These are phyloP conservation scores for Pristiophorus japonicus DNA, from an alignment of 2,113 vertebrate genomes.

Conservation along the genomic window DNA sequence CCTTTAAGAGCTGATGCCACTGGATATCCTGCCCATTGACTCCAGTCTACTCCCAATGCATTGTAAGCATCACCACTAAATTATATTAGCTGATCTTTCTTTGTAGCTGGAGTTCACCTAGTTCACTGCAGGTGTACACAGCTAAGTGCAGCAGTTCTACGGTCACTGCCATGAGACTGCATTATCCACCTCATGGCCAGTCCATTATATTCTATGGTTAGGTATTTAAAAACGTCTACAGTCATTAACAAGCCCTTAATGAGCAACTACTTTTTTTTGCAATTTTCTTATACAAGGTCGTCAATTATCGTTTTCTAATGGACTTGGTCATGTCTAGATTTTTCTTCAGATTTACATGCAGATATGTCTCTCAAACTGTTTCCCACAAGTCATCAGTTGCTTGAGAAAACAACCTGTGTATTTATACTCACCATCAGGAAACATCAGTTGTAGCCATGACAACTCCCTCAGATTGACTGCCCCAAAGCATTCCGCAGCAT, in stretches of 20 bases:
- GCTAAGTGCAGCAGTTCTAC: not conserved
- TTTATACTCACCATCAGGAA: not conserved
- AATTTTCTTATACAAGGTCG: not conserved
- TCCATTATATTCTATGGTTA: not conserved
- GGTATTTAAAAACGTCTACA: not conserved
- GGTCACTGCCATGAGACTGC: not conserved
- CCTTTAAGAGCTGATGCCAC: not conserved
- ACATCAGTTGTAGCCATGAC: not conserved
- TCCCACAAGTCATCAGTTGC: not conserved
- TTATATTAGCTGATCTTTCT: not conserved
- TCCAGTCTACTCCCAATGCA: not conserved
- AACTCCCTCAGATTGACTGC: not conserved
- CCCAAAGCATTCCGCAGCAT: not conserved
- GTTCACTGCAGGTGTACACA: not conserved
- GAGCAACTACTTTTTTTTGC: not conserved
- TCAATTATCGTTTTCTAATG: not conserved
- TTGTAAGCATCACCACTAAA: not conserved
- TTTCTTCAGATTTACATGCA: not conserved
- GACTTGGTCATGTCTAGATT: not conserved
- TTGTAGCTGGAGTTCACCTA: not conserved
- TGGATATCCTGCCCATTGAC: not conserved
- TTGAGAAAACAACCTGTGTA: slow-evolving; percentile 19
- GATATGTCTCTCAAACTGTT: not conserved
- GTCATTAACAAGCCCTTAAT: not conserved
- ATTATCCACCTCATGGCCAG: not conserved